Base-by-base conservation (phyloP, 2,888 invertebrate species). In the Omphaloscelis lunosa region DNA sequence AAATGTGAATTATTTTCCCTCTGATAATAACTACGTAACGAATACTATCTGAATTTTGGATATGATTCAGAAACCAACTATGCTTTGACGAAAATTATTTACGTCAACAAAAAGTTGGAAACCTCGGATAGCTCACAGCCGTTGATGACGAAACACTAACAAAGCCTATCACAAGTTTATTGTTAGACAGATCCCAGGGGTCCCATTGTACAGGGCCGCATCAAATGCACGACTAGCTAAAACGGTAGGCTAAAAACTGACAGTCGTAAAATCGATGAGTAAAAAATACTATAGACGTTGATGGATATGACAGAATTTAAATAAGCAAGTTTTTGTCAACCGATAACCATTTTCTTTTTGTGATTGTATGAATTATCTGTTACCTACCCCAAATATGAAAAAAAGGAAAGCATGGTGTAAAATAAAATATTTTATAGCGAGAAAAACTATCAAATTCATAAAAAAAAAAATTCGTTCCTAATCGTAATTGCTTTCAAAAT, bases 161-260 rank as follows among this genome's bases (percentile, higher is more conserved):
- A 75, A 89, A 84, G 86, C 82, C 86, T 83, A 88, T 89, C 86
- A 80, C 75, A 84, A 89, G 82, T 89, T 84, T 82, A 88, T 86
- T 85, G 86, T 88, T 71, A 77, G 81, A 78, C 72, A 75, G 62
- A 69, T 80, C 88, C 84, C 86, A 66, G 62, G 76, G 65, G 88
- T 9, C 29, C 67, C 51, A 69, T 78, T 66, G 75, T 58, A 66
- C 86, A 86, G 88, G 72, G 71, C 17, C 76, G 78, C 48, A 88
- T 74, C 51, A 20, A 59, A 51, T 45, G 45, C 48, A 63, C 12
- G 12, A 45, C 58, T 51, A 34, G 23, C n/a, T 58, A 4, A 41
- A 58, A 15, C 20, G 9, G 8, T 56, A 27, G 7, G 15, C 41
- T 34, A 6, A 41, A 56, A 56, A 59, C 7, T 62, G 45, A 29